Conservation (phyloP, 2,113 vertebrate genomes). For the Lepisosteus oculatus region DNA sequence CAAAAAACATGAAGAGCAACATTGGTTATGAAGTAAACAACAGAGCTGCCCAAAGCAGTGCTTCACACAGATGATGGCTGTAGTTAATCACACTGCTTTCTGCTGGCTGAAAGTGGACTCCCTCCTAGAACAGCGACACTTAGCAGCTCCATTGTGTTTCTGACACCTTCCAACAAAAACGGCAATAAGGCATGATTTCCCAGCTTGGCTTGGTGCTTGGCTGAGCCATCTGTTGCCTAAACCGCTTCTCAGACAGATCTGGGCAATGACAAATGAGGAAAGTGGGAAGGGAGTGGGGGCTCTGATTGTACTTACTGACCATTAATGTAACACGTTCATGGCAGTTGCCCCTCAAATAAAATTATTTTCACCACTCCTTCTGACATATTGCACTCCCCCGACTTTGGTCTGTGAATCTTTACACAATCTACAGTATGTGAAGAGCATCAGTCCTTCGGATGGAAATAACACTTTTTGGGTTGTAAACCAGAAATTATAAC, state of each 20-base stretch:
- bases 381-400: conserved; percentile 34
- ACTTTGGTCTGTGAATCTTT: conserved; percentile 71
- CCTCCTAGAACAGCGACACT: neutral
- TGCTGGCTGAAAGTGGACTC: too few relatives aligned
- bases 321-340: neutral
- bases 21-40: neutral
- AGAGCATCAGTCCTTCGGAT: conserved; percentile 60
- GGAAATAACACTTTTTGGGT: conserved; percentile 63
- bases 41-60: too few relatives aligned
- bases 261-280: neutral
- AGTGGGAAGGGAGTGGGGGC: neutral
- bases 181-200: neutral
- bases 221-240: conserved; percentile 9
- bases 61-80: too few relatives aligned
- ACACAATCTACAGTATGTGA: conserved; percentile 63
- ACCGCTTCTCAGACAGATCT: neutral
- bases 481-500: conserved; percentile 74
- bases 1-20: too few relatives aligned
- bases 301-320: neutral
- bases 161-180: neutral
- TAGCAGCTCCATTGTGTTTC: conserved; percentile 8
- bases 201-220: conserved; percentile 2
- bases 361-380: neutral
- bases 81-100: too few relatives aligned
- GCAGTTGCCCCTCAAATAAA: neutral